These are phyloP conservation scores for Nasonovia ribisnigri DNA, from an alignment of 2,888 invertebrate genomes.

Conservation along the genomic window DNA sequence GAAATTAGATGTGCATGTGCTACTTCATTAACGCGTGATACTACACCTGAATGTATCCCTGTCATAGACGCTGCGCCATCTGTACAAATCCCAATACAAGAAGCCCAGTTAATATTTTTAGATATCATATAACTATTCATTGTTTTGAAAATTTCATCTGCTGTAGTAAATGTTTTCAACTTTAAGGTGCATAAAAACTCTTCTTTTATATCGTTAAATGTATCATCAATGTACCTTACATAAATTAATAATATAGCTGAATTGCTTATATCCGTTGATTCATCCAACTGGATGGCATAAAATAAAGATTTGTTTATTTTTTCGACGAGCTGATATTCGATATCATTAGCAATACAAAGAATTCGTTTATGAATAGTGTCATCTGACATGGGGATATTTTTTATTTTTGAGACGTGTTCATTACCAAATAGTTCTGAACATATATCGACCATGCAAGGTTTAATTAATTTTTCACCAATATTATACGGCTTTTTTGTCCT, in stretches of 20 bases:
- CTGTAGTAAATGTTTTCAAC: slow-evolving; percentile 4
- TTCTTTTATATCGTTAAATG: slow-evolving; percentile 34
- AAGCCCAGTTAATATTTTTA: slow-evolving; percentile 36
- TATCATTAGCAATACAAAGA: slow-evolving; percentile 21
- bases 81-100: slow-evolving; percentile 39
- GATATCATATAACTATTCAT: neutral
- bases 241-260: slow-evolving; percentile 20
- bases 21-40: slow-evolving; percentile 26
- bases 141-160: slow-evolving; percentile 24
- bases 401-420: slow-evolving; percentile 35
- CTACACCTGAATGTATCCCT: slow-evolving; percentile 26
- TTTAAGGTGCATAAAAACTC: slow-evolving; percentile 17
- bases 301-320: slow-evolving; percentile 30
- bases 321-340: slow-evolving; percentile 34
- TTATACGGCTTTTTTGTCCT: slow-evolving; percentile 24
- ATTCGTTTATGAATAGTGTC: slow-evolving; percentile 29
- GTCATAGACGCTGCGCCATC: slow-evolving; percentile 33
- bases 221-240: slow-evolving; percentile 22
- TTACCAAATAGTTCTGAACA: slow-evolving; percentile 14
- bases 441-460: slow-evolving; percentile 17
- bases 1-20: neutral
- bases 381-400: slow-evolving; percentile 31
- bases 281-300: slow-evolving; percentile 12
- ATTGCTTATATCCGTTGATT: neutral
- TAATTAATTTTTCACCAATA: slow-evolving; percentile 43